A percentile compares a stretch with the other conserved stretches of the same genome.
Evolutionary conservation across 2,888 invertebrate species (phyloP).

Genomic region (Timandra comae): DNA sequence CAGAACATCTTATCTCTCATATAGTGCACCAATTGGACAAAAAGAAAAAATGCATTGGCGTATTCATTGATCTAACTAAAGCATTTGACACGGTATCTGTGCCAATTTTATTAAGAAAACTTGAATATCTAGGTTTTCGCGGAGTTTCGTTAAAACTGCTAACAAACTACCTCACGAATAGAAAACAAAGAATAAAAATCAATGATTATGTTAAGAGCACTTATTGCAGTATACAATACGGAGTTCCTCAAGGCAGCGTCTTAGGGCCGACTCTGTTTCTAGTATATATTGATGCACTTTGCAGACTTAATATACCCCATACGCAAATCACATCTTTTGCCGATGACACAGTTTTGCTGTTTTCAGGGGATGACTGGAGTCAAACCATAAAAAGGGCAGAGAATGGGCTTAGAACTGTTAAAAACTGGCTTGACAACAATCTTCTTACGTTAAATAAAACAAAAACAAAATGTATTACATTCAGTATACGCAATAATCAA

Average conservation of each 20-base stretch:
- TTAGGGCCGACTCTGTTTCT: slow-evolving; percentile 12
- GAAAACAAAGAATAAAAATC: slow-evolving; percentile 4
- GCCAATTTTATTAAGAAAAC: slow-evolving; percentile 5
- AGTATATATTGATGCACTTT: slow-evolving; percentile 10
- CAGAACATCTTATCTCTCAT: slow-evolving; percentile 1
- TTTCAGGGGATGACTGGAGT: slow-evolving; percentile 1
- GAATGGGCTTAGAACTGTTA: background rate
- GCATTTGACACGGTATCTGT: background rate
- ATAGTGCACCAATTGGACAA: background rate
- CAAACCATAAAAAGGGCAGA: background rate
- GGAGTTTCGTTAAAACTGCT: slow-evolving; percentile 8
- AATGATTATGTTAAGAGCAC: too few relatives aligned
- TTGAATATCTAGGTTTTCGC: slow-evolving; percentile 9
- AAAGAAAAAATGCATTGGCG: background rate
- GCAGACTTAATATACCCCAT: slow-evolving; percentile 1
- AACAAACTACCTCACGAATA: slow-evolving; percentile 4
- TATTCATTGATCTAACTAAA: background rate
- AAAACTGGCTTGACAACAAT: slow-evolving; percentile 2
- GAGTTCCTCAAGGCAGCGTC: slow-evolving; percentile 12
- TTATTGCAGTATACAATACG: too few relatives aligned
- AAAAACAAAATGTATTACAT: slow-evolving; percentile 6
- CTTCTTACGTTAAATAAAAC: slow-evolving; percentile 4
- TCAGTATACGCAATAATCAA: background rate
- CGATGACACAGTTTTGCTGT: slow-evolving; percentile 5
- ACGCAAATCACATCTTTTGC: slow-evolving; percentile 3